Conservation (phyloP, 2,888 invertebrate genomes). For the Blastobasis lacticolella region DNA sequence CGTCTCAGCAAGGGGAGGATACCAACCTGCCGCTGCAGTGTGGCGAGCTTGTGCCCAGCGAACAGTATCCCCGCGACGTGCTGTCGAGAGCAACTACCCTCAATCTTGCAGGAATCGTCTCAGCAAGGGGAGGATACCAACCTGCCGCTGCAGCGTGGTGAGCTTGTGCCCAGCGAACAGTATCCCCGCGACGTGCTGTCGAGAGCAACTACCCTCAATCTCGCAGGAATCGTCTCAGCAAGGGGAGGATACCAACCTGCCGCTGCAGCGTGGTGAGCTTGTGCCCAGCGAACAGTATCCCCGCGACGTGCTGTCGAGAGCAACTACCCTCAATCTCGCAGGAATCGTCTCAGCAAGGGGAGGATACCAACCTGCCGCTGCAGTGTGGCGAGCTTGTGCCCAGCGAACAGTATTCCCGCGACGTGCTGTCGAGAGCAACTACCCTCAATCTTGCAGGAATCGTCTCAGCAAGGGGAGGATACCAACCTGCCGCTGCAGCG, state of each 20-base stretch:
- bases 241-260: constrained; percentile 80
- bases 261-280: constrained; percentile 94
- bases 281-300: constrained; percentile 94
- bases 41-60: constrained; percentile 93
- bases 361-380: constrained; percentile 86
- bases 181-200: constrained; percentile 97
- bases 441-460: too few relatives aligned
- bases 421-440: constrained; percentile 93
- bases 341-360: too few relatives aligned
- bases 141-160: constrained; percentile 94
- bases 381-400: constrained; percentile 92
- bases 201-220: too few relatives aligned
- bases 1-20: too few relatives aligned
- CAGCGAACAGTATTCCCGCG: constrained; percentile 95
- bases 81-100: too few relatives aligned
- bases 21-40: constrained; percentile 90
- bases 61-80: constrained; percentile 98
- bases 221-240: too few relatives aligned
- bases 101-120: too few relatives aligned
- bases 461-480: too few relatives aligned
- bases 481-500: constrained; percentile 90
- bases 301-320: constrained; percentile 97
- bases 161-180: constrained; percentile 94
- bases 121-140: too few relatives aligned
- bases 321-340: too few relatives aligned